A percentile compares a stretch with the other conserved stretches of the same genome.
Evolutionary conservation across 2,113 vertebrate species (phyloP).

Genomic region (Zosterops hypoxanthus): DNA sequence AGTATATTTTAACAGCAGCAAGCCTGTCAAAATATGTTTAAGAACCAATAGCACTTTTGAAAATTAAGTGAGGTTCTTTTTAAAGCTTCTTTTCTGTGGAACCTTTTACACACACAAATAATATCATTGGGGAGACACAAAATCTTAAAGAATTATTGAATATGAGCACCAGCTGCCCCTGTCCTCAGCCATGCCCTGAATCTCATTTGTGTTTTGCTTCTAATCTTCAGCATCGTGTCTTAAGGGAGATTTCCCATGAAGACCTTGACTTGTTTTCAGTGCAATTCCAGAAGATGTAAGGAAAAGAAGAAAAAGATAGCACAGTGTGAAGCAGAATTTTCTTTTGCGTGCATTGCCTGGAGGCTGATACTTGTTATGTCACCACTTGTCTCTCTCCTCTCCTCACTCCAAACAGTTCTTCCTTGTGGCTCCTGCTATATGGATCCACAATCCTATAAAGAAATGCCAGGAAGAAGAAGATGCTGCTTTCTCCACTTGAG

Average conservation of each 20-base stretch:
- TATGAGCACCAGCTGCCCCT: neutral
- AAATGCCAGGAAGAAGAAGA: neutral
- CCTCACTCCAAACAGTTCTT: neutral
- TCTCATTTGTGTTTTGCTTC: neutral
- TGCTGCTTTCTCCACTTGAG: neutral
- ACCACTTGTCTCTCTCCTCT: neutral
- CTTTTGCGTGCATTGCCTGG: neutral
- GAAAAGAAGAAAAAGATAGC: neutral
- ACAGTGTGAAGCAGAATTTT: neutral
- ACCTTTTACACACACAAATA: neutral
- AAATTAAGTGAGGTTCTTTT: neutral
- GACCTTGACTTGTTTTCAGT: neutral
- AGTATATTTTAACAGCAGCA: slow-evolving; percentile 10
- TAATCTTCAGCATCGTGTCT: neutral
- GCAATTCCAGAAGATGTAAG: neutral
- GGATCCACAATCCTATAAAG: neutral
- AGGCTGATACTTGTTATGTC: neutral
- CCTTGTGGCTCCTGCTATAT: neutral
- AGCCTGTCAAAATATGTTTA: slow-evolving; percentile 34
- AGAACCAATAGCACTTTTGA: neutral
- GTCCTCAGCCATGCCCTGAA: neutral
- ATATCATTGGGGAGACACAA: neutral
- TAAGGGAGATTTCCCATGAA: neutral
- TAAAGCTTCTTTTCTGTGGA: neutral
- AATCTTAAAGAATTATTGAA: neutral